phyloP scores from a whole-genome alignment of 1,140 invertebrate species.

The Bombus consobrinus region DNA sequence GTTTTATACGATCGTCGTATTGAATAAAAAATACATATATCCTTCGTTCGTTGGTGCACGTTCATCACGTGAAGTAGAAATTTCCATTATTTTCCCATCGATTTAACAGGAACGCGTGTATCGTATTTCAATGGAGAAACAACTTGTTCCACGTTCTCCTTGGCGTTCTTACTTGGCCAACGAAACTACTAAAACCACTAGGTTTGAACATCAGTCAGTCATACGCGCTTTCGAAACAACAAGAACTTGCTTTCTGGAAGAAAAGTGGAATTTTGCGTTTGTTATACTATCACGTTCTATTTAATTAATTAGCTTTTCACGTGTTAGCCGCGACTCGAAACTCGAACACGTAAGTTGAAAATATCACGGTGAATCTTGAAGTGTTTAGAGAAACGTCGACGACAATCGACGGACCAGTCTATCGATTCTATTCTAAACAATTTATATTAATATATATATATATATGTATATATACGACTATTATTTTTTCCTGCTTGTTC shows the following conservation, averaged over 20 bases:
- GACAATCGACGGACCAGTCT: slow-evolving; percentile 61
- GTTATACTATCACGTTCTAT: not conserved
- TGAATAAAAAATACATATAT: slow-evolving; percentile 8
- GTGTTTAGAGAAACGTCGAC: slow-evolving; percentile 40
- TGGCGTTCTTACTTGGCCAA: not conserved
- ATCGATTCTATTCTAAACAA: slow-evolving; percentile 49
- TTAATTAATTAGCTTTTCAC: not conserved
- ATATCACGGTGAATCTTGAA: slow-evolving; percentile 19
- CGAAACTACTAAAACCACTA: not conserved
- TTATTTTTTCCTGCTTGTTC: not conserved
- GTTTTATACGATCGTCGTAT: not conserved
- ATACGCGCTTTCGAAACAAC: not conserved
- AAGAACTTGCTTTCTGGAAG: slow-evolving; percentile 25
- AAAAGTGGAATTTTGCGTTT: not conserved
- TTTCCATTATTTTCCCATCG: slow-evolving; percentile 3
- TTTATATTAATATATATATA: not conserved
- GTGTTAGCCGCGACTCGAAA: not conserved
- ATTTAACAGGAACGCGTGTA: not conserved
- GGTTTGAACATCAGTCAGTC: slow-evolving; percentile 1
- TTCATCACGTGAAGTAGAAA: not conserved
- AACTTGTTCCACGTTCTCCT: not conserved
- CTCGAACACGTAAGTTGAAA: slow-evolving; percentile 15
- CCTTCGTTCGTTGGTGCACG: not conserved
- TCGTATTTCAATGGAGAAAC: not conserved
- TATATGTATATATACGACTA: slow-evolving; percentile 5